These are phyloP conservation scores for Halictus ligatus DNA, from an alignment of 2,888 invertebrate genomes.

Conservation along the genomic window DNA sequence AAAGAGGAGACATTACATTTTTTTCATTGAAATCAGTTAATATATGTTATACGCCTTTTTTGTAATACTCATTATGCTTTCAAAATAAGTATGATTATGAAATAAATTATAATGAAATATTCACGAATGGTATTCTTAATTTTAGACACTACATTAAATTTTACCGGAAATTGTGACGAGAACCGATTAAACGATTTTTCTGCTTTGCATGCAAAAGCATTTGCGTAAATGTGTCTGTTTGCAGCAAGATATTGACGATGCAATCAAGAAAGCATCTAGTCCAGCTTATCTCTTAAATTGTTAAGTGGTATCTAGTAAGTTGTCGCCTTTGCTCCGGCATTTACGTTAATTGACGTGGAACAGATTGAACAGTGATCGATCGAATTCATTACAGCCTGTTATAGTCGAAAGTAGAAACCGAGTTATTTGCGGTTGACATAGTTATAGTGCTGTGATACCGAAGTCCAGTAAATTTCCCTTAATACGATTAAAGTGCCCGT, in stretches of 20 bases:
- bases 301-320: not conserved
- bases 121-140: not conserved
- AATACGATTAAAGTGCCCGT: constrained; percentile 53
- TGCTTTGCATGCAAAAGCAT: not conserved
- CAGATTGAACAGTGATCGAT: constrained; percentile 27
- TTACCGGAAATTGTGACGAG: not conserved
- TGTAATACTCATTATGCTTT: too few species aligned
- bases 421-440: constrained; percentile 42
- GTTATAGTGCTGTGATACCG: constrained; percentile 38
- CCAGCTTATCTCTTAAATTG: not conserved
- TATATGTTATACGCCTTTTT: too few species aligned
- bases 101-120: too few species aligned
- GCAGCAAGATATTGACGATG: not conserved
- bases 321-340: not conserved
- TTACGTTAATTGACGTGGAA: not conserved
- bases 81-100: too few species aligned
- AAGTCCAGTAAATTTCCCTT: constrained; percentile 46
- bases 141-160: not conserved
- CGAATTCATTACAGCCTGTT: constrained; percentile 31
- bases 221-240: not conserved
- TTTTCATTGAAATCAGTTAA: too few species aligned
- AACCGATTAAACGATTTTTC: not conserved
- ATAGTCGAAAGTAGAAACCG: constrained; percentile 32
- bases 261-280: not conserved
- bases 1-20: too few species aligned